Percentiles rank a stretch among this genome's conserved stretches.
Evolutionary conservation across 2,113 vertebrate genomes (phyloP).

Genomic region (Vimba vimba): DNA sequence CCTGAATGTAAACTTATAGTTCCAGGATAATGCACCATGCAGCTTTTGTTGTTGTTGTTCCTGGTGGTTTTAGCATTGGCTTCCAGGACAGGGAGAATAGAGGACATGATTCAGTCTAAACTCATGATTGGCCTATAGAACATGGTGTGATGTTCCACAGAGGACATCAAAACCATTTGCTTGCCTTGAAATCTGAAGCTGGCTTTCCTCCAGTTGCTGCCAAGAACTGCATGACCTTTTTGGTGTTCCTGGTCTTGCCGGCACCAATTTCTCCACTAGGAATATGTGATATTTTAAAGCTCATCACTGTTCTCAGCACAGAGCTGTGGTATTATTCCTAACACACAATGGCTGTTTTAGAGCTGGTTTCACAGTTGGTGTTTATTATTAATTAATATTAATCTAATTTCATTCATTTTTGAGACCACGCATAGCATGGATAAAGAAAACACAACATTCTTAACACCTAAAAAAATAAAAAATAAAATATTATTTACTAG

Average conservation of each 20-base stretch:
- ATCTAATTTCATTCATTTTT: background rate
- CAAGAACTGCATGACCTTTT: conserved; percentile 89
- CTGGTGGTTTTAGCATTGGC: conserved; percentile 83
- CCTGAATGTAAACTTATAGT: conserved; percentile 66
- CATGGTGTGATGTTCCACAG: conserved; percentile 20
- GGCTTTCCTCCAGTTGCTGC: conserved; percentile 82
- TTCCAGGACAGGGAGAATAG: conserved; percentile 72
- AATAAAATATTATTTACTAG: too few relatives aligned
- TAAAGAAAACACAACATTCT: background rate
- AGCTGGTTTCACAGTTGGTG: background rate
- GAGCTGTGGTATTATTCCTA: background rate
- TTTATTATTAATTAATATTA: background rate
- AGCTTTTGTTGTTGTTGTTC: conserved; percentile 80
- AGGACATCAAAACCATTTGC: conserved; percentile 13
- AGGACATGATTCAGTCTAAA: background rate
- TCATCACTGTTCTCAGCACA: background rate
- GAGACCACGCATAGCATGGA: background rate
- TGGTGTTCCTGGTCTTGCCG: conserved; percentile 88
- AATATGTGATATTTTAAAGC: conserved; percentile 16
- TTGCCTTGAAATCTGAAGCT: conserved; percentile 75
- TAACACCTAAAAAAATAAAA: background rate
- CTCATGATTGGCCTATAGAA: background rate
- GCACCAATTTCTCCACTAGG: conserved; percentile 86
- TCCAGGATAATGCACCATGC: conserved; percentile 75
- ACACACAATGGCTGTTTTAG: background rate